These are phyloP conservation scores for Pyrrhia umbra DNA, from an alignment of 2,888 invertebrate species.

Conservation along the genomic window DNA sequence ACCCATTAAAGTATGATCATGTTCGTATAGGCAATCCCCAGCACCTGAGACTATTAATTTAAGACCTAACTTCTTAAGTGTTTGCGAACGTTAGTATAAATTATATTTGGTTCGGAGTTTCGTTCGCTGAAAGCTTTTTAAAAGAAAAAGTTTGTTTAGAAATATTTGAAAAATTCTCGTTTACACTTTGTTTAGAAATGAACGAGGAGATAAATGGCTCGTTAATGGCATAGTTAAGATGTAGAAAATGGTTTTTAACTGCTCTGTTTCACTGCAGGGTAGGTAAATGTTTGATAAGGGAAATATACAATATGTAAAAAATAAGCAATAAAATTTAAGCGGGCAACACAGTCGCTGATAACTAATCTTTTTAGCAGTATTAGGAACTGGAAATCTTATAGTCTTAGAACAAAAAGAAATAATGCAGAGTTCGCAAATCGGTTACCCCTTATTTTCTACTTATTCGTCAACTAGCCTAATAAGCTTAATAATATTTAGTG, in stretches of 20 bases:
- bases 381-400: no score
- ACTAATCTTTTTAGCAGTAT: no score
- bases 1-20: conserved; percentile 21
- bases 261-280: not conserved
- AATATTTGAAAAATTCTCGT: conserved; percentile 57
- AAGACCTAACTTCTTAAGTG: conserved; percentile 49
- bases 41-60: conserved; percentile 56
- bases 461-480: no score
- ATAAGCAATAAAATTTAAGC: no score
- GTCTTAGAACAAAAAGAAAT: no score
- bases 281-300: not conserved
- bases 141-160: conserved; percentile 62
- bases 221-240: conserved; percentile 26
- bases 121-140: conserved; percentile 60
- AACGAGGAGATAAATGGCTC: conserved; percentile 23
- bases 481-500: no score
- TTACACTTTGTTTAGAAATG: conserved; percentile 51
- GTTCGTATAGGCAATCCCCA: conserved; percentile 29
- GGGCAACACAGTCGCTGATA: no score
- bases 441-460: no score
- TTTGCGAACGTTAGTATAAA: conserved; percentile 42
- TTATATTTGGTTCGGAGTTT: conserved; percentile 42
- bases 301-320: no score
- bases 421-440: no score
- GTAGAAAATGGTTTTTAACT: conserved; percentile 10